Conservation (phyloP, 2,113 vertebrate species). For the Centropus bengalensis region DNA sequence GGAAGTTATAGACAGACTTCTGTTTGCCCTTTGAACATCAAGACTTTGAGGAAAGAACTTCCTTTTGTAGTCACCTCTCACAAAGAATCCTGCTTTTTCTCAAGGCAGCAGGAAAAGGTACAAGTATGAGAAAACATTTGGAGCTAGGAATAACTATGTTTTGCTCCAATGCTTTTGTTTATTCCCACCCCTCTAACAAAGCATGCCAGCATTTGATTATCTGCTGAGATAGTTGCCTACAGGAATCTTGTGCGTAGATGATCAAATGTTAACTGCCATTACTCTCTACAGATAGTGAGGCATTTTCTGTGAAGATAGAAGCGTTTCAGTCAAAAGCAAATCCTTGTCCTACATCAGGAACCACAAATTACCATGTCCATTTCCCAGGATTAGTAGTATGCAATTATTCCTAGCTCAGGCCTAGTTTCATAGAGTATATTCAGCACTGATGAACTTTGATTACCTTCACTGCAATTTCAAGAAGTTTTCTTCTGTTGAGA, state of each 20-base stretch:
- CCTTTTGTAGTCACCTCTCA: neutral
- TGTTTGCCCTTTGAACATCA: neutral
- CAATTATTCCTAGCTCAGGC: conserved; percentile 45
- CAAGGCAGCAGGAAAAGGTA: neutral
- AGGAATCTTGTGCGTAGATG: neutral
- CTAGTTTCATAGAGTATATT: neutral
- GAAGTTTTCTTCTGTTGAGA: neutral
- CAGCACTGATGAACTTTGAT: conserved; percentile 27
- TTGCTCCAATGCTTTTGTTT: neutral
- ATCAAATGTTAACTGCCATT: neutral
- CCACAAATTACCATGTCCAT: conserved; percentile 48
- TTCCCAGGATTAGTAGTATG: conserved; percentile 55
- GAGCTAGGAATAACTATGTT: neutral
- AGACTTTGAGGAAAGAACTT: neutral
- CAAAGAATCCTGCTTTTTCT: neutral
- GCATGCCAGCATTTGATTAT: neutral
- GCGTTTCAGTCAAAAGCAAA: conserved; percentile 27
- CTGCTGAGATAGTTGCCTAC: neutral
- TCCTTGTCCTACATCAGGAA: conserved; percentile 9
- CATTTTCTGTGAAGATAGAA: neutral
- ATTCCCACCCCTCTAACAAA: neutral
- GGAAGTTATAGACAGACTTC: neutral
- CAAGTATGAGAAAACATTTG: neutral
- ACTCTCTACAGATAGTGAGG: neutral
- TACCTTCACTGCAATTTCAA: neutral